A percentile compares a stretch with the other conserved stretches of the same genome.
Evolutionary conservation across 2,797 vertebrate genomes (phyloP).

Genomic region (Danio aesculapii): DNA sequence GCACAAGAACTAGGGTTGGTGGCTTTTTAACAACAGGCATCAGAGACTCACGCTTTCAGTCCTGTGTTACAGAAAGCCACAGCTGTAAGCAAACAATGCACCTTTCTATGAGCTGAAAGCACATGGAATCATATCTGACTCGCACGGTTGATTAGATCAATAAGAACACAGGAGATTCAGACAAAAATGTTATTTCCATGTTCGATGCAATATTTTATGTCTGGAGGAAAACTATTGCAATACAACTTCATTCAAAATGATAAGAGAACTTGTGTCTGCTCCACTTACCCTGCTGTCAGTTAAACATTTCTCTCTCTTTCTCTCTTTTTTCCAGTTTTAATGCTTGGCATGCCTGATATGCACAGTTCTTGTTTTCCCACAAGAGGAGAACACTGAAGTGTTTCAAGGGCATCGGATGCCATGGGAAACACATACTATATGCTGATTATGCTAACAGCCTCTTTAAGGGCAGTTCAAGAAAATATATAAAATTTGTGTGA

Average conservation of each 20-base stretch:
- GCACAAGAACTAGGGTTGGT: slow-evolving; percentile 28
- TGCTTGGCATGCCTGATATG: slow-evolving; percentile 27
- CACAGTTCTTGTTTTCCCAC: slow-evolving; percentile 27
- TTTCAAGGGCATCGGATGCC: slow-evolving; percentile 51
- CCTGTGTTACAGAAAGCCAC: slow-evolving; percentile 18
- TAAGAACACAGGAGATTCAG: background rate
- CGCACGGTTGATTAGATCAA: slow-evolving; percentile 24
- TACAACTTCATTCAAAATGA: background rate
- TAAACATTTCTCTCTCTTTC: background rate
- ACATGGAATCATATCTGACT: slow-evolving; percentile 9
- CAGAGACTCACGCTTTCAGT: slow-evolving; percentile 8
- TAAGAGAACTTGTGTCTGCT: background rate
- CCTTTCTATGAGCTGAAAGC: slow-evolving; percentile 19
- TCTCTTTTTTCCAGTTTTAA: background rate
- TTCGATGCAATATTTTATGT: slow-evolving; percentile 10
- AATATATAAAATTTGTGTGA: slow-evolving; percentile 40
- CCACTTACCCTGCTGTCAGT: background rate
- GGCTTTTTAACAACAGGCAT: slow-evolving; percentile 14
- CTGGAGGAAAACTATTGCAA: background rate
- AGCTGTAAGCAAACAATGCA: slow-evolving; percentile 21
- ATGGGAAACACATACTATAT: slow-evolving; percentile 39
- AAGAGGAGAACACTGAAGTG: slow-evolving; percentile 31
- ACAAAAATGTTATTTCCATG: slow-evolving; percentile 8
- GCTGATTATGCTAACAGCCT: slow-evolving; percentile 53
- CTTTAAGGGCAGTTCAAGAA: slow-evolving; percentile 40